Evolutionary conservation across 2,888 invertebrate species (phyloP), one percentile per base, ranked within the genome.

Genomic region (Orchesellides sinensis): DNA sequence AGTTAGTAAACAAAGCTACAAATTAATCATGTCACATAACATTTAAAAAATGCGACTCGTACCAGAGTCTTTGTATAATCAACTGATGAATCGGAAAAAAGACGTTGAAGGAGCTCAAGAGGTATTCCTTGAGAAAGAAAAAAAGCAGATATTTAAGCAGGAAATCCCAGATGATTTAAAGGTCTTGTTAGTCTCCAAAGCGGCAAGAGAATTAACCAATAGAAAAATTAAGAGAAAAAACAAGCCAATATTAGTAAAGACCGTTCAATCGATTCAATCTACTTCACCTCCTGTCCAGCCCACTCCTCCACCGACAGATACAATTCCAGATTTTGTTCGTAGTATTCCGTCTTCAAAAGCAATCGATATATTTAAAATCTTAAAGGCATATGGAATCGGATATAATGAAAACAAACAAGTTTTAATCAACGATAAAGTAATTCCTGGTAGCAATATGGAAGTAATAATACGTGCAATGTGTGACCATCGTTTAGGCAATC

Each of bases 331-430:
- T 21, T 0, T 14, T 1, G 54, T 69, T 21, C 52, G 5, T 1
- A 2, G 29, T 6, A 3, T 69, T 10, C 23, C 54, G 4, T 25
- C 14, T 21, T 14, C 27, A 14, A 72, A 59, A 14, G 72, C 72
- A 1, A 25, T 59, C 14, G 45, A 25, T 1, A 17, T 72, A 8
- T 59, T 45, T 19, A 32, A 59, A 12, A 27, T 27, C 17, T 19
- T 72, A 19, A 59, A 27, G 8, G 3, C 3, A 0, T 1, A 45
- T 10, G 72, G 72, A 23, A 47, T 72, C 1, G 14, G 56, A 4
- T 49, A 49, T 10, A 61, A 73, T 49, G 63, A 73, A 19, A 27
- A 32, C 3, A 47, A 63, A 8, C n/a, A 73, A 47, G 61, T 63
- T 0, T 14, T 73, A 0, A 10, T 73, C 12, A 47, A 73, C 52